phyloP scores from a whole-genome alignment of 2,888 invertebrate species.

The Drosophila monieri region DNA sequence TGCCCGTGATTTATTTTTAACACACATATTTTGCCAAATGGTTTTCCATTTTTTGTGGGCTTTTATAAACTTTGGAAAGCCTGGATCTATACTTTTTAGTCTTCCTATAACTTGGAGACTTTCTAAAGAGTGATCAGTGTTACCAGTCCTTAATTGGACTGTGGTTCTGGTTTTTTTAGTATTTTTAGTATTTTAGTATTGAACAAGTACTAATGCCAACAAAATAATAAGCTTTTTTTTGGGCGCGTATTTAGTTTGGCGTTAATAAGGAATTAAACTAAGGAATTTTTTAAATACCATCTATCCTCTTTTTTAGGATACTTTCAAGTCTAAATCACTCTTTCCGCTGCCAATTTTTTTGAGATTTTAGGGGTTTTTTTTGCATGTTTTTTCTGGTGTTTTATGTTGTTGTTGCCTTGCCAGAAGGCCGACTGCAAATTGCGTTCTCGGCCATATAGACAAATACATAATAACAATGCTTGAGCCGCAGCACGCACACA shows the following conservation, averaged over 20 bases:
- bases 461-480: constrained; percentile 60
- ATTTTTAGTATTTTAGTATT: too few species aligned
- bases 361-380: constrained; percentile 1
- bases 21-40: background rate
- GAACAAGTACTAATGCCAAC: too few species aligned
- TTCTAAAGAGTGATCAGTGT: too few species aligned
- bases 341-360: background rate
- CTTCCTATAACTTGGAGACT: too few species aligned
- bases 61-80: background rate
- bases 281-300: too few species aligned
- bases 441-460: constrained; percentile 46
- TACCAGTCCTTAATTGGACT: too few species aligned
- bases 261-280: too few species aligned
- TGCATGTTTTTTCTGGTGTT: background rate
- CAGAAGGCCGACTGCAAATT: constrained; percentile 51
- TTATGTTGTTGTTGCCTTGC: constrained; percentile 7
- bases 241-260: too few species aligned
- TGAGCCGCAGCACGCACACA: constrained; percentile 43
- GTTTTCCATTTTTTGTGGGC: background rate
- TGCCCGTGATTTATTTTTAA: constrained; percentile 1
- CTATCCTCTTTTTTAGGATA: background rate
- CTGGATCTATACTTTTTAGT: too few species aligned
- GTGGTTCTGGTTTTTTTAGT: too few species aligned
- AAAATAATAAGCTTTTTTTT: too few species aligned
- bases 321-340: constrained; percentile 7